These are phyloP conservation scores for Bombylius major DNA, from an alignment of 2,888 invertebrate genomes.

Conservation along the genomic window DNA sequence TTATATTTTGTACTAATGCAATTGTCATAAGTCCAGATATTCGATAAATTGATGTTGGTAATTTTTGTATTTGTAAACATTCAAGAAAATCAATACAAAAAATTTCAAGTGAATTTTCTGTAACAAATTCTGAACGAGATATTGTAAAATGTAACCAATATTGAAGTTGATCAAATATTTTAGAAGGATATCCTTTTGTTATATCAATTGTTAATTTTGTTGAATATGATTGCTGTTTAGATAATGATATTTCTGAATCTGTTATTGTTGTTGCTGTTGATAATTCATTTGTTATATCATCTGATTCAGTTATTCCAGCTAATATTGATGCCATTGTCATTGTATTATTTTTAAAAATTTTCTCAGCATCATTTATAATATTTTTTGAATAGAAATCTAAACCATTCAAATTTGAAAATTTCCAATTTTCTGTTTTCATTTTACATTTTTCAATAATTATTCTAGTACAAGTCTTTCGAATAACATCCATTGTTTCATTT, in stretches of 20 bases:
- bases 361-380: constrained; percentile 24
- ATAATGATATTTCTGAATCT: neutral
- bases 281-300: neutral
- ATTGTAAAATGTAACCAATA: constrained; percentile 27
- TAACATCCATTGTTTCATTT: constrained; percentile 38
- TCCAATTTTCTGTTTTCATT: constrained; percentile 44
- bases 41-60: constrained; percentile 26
- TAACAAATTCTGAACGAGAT: constrained; percentile 21
- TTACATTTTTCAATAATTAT: constrained; percentile 40
- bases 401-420: constrained; percentile 37
- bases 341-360: constrained; percentile 13
- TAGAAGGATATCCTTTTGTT: constrained; percentile 20
- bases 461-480: constrained; percentile 40
- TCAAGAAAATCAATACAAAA: constrained; percentile 19
- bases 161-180: constrained; percentile 26
- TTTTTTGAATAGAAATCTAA: constrained; percentile 31
- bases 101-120: constrained; percentile 16
- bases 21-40: constrained; percentile 23
- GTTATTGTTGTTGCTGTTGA: neutral
- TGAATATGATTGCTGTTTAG: neutral
- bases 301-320: too few species aligned
- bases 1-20: constrained; percentile 27
- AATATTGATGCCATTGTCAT: neutral
- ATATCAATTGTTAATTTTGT: constrained; percentile 18
- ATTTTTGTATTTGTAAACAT: constrained; percentile 15